A percentile compares a stretch with the other conserved stretches of the same genome.
phyloP scores from a whole-genome alignment of 1,140 invertebrate species.

The Drosophila asahinai region DNA sequence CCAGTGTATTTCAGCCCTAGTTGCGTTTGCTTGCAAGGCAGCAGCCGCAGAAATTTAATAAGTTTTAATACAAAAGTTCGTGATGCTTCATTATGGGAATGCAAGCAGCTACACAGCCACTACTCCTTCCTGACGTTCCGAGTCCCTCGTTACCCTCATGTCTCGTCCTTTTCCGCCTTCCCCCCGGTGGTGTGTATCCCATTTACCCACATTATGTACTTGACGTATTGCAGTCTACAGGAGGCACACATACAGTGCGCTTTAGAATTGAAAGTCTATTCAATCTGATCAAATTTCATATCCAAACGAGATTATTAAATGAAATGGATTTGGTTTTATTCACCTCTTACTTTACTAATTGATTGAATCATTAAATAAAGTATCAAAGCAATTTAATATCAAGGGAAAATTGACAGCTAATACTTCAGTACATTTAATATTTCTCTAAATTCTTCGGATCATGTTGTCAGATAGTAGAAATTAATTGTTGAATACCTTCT shows the following conservation, averaged over 20 bases:
- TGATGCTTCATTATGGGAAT: constrained; percentile 67
- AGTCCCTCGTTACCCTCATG: not conserved
- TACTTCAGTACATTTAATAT: no score
- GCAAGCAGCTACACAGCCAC: constrained; percentile 33
- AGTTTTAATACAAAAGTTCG: constrained; percentile 77
- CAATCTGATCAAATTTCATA: not conserved
- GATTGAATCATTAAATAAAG: no score
- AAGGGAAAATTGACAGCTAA: no score
- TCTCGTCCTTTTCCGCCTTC: constrained; percentile 3
- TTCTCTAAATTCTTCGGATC: no score
- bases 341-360: no score
- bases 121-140: not conserved
- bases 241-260: constrained; percentile 16
- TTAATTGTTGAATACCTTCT: not conserved
- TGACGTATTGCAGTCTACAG: constrained; percentile 1
- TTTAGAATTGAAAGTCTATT: not conserved
- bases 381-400: no score
- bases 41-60: constrained; percentile 73
- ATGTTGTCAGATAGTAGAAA: not conserved
- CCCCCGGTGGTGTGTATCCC: constrained; percentile 15
- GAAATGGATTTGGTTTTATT: not conserved
- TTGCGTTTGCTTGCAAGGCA: constrained; percentile 26
- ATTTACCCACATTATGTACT: constrained; percentile 44
- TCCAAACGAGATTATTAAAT: not conserved
- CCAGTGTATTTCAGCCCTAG: constrained; percentile 22